These are phyloP conservation scores for Pseudochirops corinnae DNA, from an alignment of 2,797 vertebrate species.

Conservation along the genomic window DNA sequence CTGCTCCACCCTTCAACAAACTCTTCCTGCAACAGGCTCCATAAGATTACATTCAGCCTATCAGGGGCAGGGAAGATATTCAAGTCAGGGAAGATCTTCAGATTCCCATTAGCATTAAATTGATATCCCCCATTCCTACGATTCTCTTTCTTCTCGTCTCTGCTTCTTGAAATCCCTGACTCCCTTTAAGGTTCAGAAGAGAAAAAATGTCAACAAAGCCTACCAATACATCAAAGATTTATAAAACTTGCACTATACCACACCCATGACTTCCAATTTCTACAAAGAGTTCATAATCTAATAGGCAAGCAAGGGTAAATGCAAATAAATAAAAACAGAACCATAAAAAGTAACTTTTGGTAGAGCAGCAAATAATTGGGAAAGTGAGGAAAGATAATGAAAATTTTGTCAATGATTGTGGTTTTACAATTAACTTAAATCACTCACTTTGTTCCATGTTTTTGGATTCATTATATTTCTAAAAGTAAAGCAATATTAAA, in stretches of 20 bases:
- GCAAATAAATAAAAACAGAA: too few species aligned
- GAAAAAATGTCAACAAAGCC: not conserved
- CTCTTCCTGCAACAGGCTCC: too few species aligned
- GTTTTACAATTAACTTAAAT: not conserved
- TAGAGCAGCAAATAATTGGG: too few species aligned
- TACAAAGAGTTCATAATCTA: not conserved
- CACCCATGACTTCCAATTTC: not conserved
- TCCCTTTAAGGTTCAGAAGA: not conserved
- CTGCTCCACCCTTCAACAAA: too few species aligned
- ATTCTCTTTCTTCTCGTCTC: not conserved
- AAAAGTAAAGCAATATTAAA: not conserved
- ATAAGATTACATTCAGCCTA: too few species aligned
- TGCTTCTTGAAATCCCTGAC: not conserved
- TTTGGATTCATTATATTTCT: not conserved
- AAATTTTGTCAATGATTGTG: too few species aligned
- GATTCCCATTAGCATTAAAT: too few species aligned
- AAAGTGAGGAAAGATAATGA: too few species aligned
- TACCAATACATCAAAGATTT: not conserved
- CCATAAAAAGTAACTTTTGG: too few species aligned
- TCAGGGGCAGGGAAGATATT: too few species aligned
- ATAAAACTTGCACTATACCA: not conserved
- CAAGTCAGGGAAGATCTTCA: too few species aligned
- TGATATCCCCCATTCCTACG: not conserved
- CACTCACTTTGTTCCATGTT: not conserved
- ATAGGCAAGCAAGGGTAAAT: too few species aligned